These are phyloP conservation scores for Bungarus multicinctus DNA, from an alignment of 2,113 vertebrate species.

Conservation along the genomic window DNA sequence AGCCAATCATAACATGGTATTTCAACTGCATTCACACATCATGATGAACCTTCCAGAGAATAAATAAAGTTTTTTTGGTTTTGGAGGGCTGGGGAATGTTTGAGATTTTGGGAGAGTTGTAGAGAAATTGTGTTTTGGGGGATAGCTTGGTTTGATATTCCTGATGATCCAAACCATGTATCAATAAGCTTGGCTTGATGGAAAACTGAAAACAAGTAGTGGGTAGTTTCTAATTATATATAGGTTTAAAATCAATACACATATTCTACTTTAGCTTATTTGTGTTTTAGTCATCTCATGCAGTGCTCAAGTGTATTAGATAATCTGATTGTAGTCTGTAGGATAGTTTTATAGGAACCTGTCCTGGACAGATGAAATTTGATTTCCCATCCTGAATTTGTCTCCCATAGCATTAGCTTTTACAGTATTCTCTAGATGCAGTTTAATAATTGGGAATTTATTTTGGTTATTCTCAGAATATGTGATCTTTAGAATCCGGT, in stretches of 20 bases:
- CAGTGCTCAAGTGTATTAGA: background rate
- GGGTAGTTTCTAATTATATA: background rate
- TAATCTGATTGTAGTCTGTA: background rate
- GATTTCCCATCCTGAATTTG: background rate
- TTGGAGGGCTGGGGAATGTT: background rate
- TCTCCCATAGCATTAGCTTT: background rate
- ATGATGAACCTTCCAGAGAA: background rate
- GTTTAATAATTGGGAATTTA: background rate
- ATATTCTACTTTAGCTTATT: background rate
- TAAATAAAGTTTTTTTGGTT: background rate
- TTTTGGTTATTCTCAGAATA: background rate
- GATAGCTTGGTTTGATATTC: background rate
- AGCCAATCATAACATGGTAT: background rate
- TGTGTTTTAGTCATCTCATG: background rate
- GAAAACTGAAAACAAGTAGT: background rate
- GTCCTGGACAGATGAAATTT: background rate
- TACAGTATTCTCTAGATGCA: background rate
- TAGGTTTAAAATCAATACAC: background rate
- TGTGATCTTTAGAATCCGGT: background rate
- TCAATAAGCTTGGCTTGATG: background rate
- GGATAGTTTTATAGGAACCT: background rate
- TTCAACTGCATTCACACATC: background rate
- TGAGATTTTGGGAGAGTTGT: background rate
- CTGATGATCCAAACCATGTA: background rate
- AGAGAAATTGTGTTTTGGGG: background rate